Base-by-base conservation (phyloP, 2,888 invertebrate genomes). In the Tetragonisca angustula region DNA sequence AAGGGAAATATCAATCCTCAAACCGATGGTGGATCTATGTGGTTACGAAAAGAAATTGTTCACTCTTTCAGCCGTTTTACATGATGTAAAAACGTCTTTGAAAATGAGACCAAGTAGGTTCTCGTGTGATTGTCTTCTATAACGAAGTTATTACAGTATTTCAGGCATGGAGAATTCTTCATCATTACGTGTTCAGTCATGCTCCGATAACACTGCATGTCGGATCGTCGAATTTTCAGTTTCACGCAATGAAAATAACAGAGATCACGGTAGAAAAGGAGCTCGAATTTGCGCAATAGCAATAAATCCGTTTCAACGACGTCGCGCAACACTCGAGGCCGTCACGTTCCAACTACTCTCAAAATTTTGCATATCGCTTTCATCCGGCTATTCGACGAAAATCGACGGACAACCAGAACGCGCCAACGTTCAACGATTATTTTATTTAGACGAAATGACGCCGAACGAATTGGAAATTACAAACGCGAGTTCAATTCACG, bases 221-320 rank as follows among this genome's bases (percentile, higher is more conserved):
- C 32, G 32, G 32, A 32, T 4, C 32, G 32, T 76, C n/a, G 61
- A 0, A 70, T 70, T 70, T 62, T 52, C 52, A n/a, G 52, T 24
- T 19, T 52, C 32, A 52, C 21, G 15, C 36, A 6, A 24, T 17
- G 61, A 36, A 62, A 76, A 62, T 70, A 43, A 32, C 61, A 52
- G 70, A 70, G 21, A 62, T 70, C 43, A 70, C 59, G 43, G 62
- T 21, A 15, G 15, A 62, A 62, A 62, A 56, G 49, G 50, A 72
- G 49, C 17, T 71, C 11, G 72, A 4, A 24, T 27, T 17, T 1
- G 61, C n/a, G 9, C 56, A 72, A 77, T 64, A 64, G 54, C 77
- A 64, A 77, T 72, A 71, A 73, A 65, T 73, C 49, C 32, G 24
- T 65, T 65, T 76, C 61, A 43, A 36, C 4, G 70, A 62, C 76